Percentiles rank a stretch among this genome's conserved stretches.
These are phyloP conservation scores for Euphonia xanthogaster DNA, from an alignment of 2,797 vertebrate species.

Conservation along the genomic window DNA sequence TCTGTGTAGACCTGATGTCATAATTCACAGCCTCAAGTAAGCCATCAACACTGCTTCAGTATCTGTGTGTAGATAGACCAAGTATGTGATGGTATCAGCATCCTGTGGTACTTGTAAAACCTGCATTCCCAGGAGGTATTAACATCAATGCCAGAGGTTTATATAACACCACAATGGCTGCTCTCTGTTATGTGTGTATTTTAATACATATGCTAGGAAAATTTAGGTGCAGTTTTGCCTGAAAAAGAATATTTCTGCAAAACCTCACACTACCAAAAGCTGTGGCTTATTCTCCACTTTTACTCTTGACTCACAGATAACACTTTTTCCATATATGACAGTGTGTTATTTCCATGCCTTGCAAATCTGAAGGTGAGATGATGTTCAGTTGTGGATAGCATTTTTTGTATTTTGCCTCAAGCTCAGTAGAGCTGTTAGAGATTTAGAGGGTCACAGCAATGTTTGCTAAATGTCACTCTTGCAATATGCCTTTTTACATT, in stretches of 20 bases:
- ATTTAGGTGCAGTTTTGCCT: background rate
- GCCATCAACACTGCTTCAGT: background rate
- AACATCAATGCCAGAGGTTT: background rate
- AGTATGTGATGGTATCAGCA: background rate
- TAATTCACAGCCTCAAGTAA: background rate
- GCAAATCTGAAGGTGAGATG: background rate
- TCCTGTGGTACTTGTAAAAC: background rate
- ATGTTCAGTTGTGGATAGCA: background rate
- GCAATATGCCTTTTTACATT: background rate
- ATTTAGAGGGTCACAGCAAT: background rate
- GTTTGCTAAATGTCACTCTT: background rate
- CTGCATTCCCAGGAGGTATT: background rate
- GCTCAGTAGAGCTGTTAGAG: background rate
- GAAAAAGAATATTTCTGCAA: background rate
- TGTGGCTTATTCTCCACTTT: background rate
- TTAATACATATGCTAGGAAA: background rate
- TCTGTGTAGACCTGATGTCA: background rate
- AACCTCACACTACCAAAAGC: background rate
- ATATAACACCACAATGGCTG: accelerated
- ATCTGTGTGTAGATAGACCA: background rate
- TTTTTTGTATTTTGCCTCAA: background rate
- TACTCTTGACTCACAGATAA: background rate
- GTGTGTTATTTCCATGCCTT: background rate
- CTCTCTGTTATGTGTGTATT: background rate
- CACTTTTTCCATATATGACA: background rate